Conservation (phyloP, 2,113 vertebrate species). For the Phoenicopterus ruber region DNA sequence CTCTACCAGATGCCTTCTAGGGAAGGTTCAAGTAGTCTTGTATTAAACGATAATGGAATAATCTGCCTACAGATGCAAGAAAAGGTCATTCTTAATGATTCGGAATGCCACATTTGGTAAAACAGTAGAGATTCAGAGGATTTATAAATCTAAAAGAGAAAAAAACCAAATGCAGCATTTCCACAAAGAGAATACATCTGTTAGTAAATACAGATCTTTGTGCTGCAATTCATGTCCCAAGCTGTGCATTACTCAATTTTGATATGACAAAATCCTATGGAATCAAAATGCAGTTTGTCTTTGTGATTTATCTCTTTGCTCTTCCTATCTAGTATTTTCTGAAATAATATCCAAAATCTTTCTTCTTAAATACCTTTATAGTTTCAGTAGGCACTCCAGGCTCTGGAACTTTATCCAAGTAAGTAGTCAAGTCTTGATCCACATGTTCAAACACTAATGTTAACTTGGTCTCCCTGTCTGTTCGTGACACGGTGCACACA, state of each 20-base stretch:
- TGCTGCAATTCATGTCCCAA: background rate
- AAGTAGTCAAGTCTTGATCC: conserved; percentile 98
- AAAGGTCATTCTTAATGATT: background rate
- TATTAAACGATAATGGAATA: background rate
- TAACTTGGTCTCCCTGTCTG: conserved; percentile 95
- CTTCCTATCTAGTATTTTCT: background rate
- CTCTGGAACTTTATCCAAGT: conserved; percentile 96
- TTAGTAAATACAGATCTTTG: background rate
- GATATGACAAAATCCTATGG: background rate
- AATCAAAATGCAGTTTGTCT: background rate
- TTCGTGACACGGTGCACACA: conserved; percentile 95
- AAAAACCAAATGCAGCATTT: background rate
- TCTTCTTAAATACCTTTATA: conserved; percentile 86
- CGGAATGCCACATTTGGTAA: background rate
- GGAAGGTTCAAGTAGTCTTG: background rate
- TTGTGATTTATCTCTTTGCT: background rate
- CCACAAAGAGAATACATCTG: background rate
- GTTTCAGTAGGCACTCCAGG: conserved; percentile 96
- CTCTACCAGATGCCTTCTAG: background rate
- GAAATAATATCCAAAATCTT: background rate
- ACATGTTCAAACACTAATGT: conserved; percentile 98
- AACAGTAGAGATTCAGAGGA: background rate
- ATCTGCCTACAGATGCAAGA: background rate
- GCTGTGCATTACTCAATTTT: background rate
- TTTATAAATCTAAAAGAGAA: background rate